Base-by-base conservation (phyloP, 2,113 vertebrate species). In the Gobiocypris rarus region DNA sequence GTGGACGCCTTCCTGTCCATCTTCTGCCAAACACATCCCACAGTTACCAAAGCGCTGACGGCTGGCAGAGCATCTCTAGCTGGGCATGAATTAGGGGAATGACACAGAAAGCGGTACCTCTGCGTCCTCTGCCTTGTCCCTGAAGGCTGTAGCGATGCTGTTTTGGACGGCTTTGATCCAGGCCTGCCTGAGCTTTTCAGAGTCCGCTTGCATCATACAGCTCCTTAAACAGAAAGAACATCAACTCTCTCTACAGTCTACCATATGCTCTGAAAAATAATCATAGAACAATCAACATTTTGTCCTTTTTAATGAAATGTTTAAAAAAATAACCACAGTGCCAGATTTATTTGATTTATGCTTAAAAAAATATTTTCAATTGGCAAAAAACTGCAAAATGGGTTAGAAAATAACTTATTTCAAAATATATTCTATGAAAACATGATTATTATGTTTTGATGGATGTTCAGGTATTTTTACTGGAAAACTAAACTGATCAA, bases 91-190 rank as follows among this genome's bases (percentile, higher is more conserved):
- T 22, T 41, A 81, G 65, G 9, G 5, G 11, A 22, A 11, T n/a
- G 24, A 9, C 48, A 31, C 22, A 4, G 0, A 31, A 31, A 50
- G n/a, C 3, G 24, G 28, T 61, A 87, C 87, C 87, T 86, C 89
- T 1, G 14, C 69, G 1, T 84, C 96, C 17, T 97, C 97, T 63
- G 96, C 96, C 89, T 96, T 95, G 89, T 99, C 98, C 82, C 97
- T 94, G 50, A 99, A 99, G n/a, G 98, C 98, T 1, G 97, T 97
- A 87, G 97, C 97, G 48, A 99, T 99, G 86, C 97, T 99, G 93
- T 96, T 97, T 91, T 99, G 98, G 81, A 99, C 97, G 22, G 98
- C 97, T 93, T 96, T 97, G 90, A 99, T 98, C 98, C 98, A 99
- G 0, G 97, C 97, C 89, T 97, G 97, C 13, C 97, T 94, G 91